phyloP scores from a whole-genome alignment of 1,140 invertebrate genomes.

The Musca domestica region DNA sequence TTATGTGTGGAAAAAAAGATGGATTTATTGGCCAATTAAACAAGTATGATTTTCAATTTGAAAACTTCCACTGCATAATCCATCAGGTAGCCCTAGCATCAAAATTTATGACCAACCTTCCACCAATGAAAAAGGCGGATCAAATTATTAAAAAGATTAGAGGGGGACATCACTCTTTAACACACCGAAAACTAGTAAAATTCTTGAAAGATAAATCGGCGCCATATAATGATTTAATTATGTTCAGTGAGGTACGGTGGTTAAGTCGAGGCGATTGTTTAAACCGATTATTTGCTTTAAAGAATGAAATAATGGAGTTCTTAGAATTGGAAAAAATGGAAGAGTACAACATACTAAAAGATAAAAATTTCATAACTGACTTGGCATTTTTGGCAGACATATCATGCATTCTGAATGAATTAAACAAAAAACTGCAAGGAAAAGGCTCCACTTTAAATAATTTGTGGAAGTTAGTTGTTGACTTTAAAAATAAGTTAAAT shows the following conservation, averaged over 20 bases:
- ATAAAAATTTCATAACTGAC: neutral
- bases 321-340: neutral
- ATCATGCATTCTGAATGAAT: neutral
- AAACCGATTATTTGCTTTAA: neutral
- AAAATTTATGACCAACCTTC: neutral
- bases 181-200: neutral
- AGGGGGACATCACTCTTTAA: neutral
- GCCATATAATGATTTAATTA: neutral
- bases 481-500: no score
- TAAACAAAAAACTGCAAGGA: neutral
- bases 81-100: no score
- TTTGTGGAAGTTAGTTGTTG: no score
- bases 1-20: no score
- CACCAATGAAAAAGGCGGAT: neutral
- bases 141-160: neutral
- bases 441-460: no score
- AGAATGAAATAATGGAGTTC: neutral
- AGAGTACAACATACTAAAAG: neutral
- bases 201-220: neutral
- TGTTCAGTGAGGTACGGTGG: no score
- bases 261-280: neutral
- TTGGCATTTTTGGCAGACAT: neutral
- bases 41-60: neutral
- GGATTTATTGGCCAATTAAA: no score
- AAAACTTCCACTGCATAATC: neutral